phyloP scores from a whole-genome alignment of 2,113 vertebrate species.

The Pristiophorus japonicus region DNA sequence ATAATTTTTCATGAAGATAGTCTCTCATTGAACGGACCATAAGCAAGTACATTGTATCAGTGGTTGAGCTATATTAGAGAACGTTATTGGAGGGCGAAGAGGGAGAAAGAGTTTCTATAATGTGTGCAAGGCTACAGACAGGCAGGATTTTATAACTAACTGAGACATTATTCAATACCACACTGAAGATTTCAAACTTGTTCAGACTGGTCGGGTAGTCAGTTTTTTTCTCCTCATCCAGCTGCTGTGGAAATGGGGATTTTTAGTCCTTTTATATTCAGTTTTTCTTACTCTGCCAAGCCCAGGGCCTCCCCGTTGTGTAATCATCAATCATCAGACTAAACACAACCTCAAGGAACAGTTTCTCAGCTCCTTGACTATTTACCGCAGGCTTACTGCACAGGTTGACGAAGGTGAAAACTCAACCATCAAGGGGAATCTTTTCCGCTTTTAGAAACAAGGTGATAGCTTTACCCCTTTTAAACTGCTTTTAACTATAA shows the following conservation, averaged over 20 bases:
- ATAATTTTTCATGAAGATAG: neutral
- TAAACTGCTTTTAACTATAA: neutral
- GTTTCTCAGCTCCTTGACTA: neutral
- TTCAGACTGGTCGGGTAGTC: neutral
- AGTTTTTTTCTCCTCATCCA: neutral
- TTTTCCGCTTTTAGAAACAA: neutral
- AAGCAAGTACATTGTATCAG: neutral
- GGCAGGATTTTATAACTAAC: neutral
- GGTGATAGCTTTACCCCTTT: neutral
- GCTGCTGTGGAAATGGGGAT: neutral
- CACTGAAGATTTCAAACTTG: neutral
- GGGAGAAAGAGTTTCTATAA: neutral
- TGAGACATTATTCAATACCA: neutral
- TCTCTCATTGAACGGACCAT: no score
- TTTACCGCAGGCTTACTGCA: constrained; percentile 8
- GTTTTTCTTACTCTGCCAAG: constrained; percentile 21
- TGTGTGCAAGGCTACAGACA: neutral
- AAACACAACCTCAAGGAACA: neutral
- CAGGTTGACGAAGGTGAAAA: neutral
- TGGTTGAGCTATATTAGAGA: neutral
- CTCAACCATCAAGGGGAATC: neutral
- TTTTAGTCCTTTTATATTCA: constrained; percentile 8
- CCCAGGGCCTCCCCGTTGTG: neutral
- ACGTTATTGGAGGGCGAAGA: neutral
- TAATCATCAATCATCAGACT: constrained; percentile 23